phyloP scores from a whole-genome alignment of 2,797 vertebrate genomes.

The Echiichthys vipera region DNA sequence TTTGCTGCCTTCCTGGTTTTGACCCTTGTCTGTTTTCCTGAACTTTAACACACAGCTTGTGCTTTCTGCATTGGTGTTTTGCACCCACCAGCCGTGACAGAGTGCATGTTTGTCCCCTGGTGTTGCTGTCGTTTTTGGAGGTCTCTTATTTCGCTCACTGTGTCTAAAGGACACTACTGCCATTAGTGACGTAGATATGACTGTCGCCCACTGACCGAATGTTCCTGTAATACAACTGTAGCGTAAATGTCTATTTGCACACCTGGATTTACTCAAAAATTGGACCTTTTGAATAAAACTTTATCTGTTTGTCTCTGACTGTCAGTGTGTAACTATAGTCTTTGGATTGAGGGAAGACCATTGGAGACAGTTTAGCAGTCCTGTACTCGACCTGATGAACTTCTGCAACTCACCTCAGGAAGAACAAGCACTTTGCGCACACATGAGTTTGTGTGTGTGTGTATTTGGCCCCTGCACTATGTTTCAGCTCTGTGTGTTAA shows the following conservation, averaged over 20 bases:
- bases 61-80: background rate
- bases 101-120: background rate
- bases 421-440: background rate
- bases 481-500: conserved; percentile 46
- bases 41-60: background rate
- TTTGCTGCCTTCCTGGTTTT: no score
- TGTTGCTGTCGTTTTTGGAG: background rate
- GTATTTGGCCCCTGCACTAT: background rate
- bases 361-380: background rate
- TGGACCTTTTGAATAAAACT: no score
- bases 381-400: background rate
- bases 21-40: no score
- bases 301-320: background rate
- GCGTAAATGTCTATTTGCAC: no score
- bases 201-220: background rate
- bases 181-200: background rate
- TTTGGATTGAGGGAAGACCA: background rate
- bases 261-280: no score
- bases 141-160: background rate
- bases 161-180: background rate
- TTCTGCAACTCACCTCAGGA: background rate
- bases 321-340: no score
- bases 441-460: conserved; percentile 20
- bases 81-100: background rate
- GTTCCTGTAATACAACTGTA: no score